A percentile compares a stretch with the other conserved stretches of the same genome.
Conservation (phyloP, 2,888 invertebrate species). For the Byasa hedistus region DNA sequence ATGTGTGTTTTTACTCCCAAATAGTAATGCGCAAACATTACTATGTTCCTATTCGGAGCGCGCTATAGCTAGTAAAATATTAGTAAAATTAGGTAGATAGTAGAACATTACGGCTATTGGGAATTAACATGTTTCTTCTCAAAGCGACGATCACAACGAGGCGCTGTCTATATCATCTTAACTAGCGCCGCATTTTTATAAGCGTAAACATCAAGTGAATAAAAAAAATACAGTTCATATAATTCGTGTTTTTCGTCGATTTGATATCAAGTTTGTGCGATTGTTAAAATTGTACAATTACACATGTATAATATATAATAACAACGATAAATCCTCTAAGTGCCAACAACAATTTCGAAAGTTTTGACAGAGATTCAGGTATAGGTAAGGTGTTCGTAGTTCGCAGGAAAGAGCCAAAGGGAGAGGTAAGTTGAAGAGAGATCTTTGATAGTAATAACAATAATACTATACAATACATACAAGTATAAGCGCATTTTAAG, state of each 20-base stretch:
- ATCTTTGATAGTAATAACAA: constrained; percentile 4
- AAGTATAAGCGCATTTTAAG: background rate
- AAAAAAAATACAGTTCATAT: background rate
- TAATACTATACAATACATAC: constrained; percentile 4
- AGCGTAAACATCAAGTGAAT: too few species aligned
- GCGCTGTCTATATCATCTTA: too few species aligned
- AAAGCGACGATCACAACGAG: too few species aligned
- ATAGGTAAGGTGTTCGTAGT: constrained; percentile 3
- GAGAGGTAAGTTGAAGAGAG: constrained; percentile 1
- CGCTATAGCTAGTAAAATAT: too few species aligned
- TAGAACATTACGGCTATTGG: too few species aligned
- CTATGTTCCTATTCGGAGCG: too few species aligned
- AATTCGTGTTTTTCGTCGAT: background rate
- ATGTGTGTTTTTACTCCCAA: too few species aligned
- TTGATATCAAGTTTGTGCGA: constrained; percentile 9
- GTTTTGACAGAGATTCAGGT: background rate
- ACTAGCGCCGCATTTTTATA: too few species aligned
- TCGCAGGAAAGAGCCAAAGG: background rate
- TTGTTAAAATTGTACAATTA: constrained; percentile 8
- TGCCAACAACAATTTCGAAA: constrained; percentile 13
- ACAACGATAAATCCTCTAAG: constrained; percentile 15
- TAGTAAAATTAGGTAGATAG: too few species aligned
- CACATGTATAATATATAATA: constrained; percentile 4
- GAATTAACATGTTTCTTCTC: too few species aligned
- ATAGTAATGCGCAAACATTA: too few species aligned